phyloP scores from a whole-genome alignment of 2,113 vertebrate species.

The Colossoma macropomum region DNA sequence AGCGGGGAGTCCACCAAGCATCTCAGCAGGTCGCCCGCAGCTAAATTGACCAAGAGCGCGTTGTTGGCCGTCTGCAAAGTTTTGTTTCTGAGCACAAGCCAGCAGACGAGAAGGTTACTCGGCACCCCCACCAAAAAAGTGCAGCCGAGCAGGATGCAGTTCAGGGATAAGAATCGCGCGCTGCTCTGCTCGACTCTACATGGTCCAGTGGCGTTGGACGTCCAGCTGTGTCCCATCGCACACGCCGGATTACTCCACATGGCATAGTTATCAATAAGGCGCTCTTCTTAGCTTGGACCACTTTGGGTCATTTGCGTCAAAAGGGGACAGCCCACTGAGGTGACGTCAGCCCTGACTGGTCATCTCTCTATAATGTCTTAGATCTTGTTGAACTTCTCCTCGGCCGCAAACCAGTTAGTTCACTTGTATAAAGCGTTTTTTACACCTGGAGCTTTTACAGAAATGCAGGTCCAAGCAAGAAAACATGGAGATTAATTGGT shows the following conservation, averaged over 20 bases:
- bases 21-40: slow-evolving; percentile 65
- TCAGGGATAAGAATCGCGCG: slow-evolving; percentile 51
- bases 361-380: not conserved
- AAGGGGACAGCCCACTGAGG: not conserved
- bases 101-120: slow-evolving; percentile 70
- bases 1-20: slow-evolving; percentile 67
- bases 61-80: slow-evolving; percentile 68
- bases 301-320: not conserved
- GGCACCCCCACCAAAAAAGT: slow-evolving; percentile 56
- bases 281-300: not conserved
- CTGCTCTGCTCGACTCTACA: not conserved
- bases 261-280: not conserved
- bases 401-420: too few relatives aligned
- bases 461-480: too few relatives aligned
- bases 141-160: slow-evolving; percentile 57
- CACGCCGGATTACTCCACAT: not conserved
- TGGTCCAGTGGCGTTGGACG: slow-evolving; percentile 34
- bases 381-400: not conserved
- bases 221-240: not conserved
- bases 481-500: too few relatives aligned
- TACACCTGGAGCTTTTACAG: too few relatives aligned
- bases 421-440: too few relatives aligned
- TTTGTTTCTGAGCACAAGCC: slow-evolving; percentile 63
- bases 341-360: not conserved
- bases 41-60: slow-evolving; percentile 65